Evolutionary conservation across 1,140 invertebrate species (phyloP), one percentile per base, ranked within the genome.

Genomic region (Muscidifurax raptorellus): DNA sequence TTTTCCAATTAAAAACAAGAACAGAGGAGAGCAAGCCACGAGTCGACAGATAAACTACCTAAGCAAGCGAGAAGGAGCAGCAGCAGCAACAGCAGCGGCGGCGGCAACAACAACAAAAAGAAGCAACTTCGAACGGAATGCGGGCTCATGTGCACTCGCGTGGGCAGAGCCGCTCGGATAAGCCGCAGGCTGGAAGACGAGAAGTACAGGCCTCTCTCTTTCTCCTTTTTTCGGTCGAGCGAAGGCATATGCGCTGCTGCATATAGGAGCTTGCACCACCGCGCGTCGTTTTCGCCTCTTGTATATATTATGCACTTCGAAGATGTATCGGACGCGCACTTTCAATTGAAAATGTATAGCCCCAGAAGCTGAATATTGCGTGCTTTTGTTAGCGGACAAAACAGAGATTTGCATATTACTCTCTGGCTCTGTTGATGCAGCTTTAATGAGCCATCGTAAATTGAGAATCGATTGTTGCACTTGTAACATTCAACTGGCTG

Each of bases 141-240:
- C 36, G 22, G 72, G 52, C 52, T 59, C 66, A 18, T 30, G 66
- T 27, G 27, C 66, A 59, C 52, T 59, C 30, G 72, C 30, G 30
- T 32, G 72, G 72, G 72, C 36, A 40, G 67, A 30, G 67, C 27
- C n/a, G 72, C 30, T 74, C 72, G 80, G 52, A n/a, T 59, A 59
- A 59, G 64, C 80, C 85, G 86, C 79, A 83, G 89, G 89, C 87
- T 89, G 88, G 87, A 87, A 90, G 88, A 91, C 89, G 88, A 89
- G 89, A 88, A 87, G 88, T 88, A 1, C 44, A 47, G 89, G 89
- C 69, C 18, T 22, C 52, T 59, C 52, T 59, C 52, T 13, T 59
- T n/a, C 52, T 59, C 18, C 22, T n/a, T 22, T 27, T n/a, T n/a
- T 13, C 27, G 7, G 10, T 27, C 27, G 66, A 27, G 66, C 22